Evolutionary conservation across 2,888 invertebrate genomes (phyloP).

Genomic region (Bugula neritina): DNA sequence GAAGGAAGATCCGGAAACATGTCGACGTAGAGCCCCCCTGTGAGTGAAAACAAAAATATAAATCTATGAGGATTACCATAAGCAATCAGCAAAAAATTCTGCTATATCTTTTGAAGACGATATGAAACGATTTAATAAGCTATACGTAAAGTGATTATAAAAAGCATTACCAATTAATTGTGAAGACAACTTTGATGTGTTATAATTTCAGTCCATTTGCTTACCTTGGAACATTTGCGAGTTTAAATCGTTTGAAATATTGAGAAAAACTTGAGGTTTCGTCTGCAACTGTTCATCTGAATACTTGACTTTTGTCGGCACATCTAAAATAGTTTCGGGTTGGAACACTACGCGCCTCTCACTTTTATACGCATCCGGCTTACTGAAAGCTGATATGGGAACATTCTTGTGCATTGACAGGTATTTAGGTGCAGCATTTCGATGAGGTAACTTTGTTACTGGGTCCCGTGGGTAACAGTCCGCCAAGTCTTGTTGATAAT

Average conservation of each 20-base stretch:
- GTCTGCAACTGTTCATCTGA: conserved; percentile 36
- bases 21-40: conserved; percentile 5
- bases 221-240: conserved; percentile 29
- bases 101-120: too few relatives aligned
- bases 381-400: conserved; percentile 34
- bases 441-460: neutral
- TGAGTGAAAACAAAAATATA: too few relatives aligned
- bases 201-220: too few relatives aligned
- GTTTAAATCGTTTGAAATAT: conserved; percentile 28
- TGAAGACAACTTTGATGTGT: too few relatives aligned
- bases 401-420: conserved; percentile 40
- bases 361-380: conserved; percentile 28
- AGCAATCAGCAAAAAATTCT: too few relatives aligned
- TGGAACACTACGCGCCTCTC: conserved; percentile 46
- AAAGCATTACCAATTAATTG: too few relatives aligned
- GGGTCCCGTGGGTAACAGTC: conserved; percentile 31
- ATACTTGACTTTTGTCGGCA: conserved; percentile 43
- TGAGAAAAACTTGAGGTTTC: conserved; percentile 39
- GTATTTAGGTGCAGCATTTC: neutral
- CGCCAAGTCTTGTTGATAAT: neutral
- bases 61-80: too few relatives aligned
- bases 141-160: too few relatives aligned
- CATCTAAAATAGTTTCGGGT: conserved; percentile 44
- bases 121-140: too few relatives aligned
- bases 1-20: neutral